Evolutionary conservation across 1,140 invertebrate species (phyloP).

Genomic region (Drosophila kanapiae): DNA sequence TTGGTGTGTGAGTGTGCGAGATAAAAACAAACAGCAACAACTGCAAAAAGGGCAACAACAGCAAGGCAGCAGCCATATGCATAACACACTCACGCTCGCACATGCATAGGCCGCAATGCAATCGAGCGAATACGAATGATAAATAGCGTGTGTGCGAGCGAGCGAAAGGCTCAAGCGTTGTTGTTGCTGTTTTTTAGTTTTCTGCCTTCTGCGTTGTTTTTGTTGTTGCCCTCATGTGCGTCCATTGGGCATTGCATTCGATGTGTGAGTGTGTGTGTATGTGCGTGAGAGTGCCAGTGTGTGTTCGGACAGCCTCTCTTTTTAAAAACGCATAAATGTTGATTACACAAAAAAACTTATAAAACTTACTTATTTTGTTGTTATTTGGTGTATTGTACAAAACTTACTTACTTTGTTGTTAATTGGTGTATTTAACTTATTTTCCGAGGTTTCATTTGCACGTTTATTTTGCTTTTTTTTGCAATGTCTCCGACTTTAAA

Average conservation of each 20-base stretch:
- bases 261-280: neutral
- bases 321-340: slow-evolving; percentile 76
- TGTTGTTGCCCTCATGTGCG: slow-evolving; percentile 48
- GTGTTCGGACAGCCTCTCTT: slow-evolving; percentile 57
- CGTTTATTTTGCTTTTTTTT: neutral
- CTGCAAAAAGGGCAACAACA: slow-evolving; percentile 23
- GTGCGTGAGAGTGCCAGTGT: slow-evolving; percentile 17
- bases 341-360: slow-evolving; percentile 76
- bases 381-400: slow-evolving; percentile 40
- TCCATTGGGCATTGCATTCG: slow-evolving; percentile 68
- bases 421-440: slow-evolving; percentile 22
- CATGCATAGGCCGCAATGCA: slow-evolving; percentile 42
- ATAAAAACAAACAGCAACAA: slow-evolving; percentile 24
- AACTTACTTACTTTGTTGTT: slow-evolving; percentile 37
- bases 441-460: slow-evolving; percentile 1
- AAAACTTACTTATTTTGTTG: slow-evolving; percentile 40
- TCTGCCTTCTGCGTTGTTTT: slow-evolving; percentile 36
- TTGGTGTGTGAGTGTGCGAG: slow-evolving; percentile 25
- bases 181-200: slow-evolving; percentile 41
- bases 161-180: slow-evolving; percentile 25
- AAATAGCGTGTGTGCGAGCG: slow-evolving; percentile 40
- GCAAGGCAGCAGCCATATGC: slow-evolving; percentile 19
- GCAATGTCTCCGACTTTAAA: neutral
- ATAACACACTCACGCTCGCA: slow-evolving; percentile 21
- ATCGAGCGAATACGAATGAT: slow-evolving; percentile 48